Base-by-base conservation (phyloP, 2,113 vertebrate species). In the Bubo scandiacus region DNA sequence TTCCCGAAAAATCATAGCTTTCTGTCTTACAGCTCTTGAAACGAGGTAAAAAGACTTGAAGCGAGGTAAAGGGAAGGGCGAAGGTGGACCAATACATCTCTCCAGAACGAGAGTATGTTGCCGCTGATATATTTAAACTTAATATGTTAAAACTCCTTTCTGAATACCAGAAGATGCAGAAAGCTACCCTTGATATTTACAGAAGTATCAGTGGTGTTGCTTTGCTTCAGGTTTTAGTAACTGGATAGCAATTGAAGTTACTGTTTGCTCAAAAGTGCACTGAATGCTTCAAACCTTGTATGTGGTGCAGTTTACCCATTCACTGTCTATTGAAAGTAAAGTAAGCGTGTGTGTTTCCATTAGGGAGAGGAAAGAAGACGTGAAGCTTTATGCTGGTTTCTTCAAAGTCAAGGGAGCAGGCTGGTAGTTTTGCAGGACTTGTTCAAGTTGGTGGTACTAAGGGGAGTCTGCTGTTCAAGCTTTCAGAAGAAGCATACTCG, bases 241-340 rank as follows among this genome's bases (percentile, higher is more conserved):
- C 51, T 26, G 25, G 8, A 7, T 58, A 34, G 55, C 51, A 32
- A 2, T 5, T 40, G 40, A 25, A 68, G 70, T 65, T 86, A 15
- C 29, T 54, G 26, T 82, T 66, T 13, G 34, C 57, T 72, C 57
- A 0, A 0, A 77, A 87, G 34, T 18, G n/a, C 9, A 5, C 6
- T 15, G 61, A 27, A 2, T 7, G 25, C 74, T 67, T 34, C n/a
- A 38, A 12, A 32, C n/a, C 25, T 26, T 4, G 15, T 10, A 2
- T 2, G 0, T 15, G 10, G 16, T 6, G 34, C 23, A 11, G 29
- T 7, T 1, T 1, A 23, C 18, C 5, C 0, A 0, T 16, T 51
- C 22, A 6, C 34, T 10, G 2, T 1, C 12, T 40, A 5, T 12
- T 32, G 8, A 10, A 63, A 67, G 38, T 3, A 14, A 17, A 57